Percentiles rank a stretch among this genome's conserved stretches.
Evolutionary conservation across 2,113 vertebrate species (phyloP).

Genomic region (Hippocampus comes): DNA sequence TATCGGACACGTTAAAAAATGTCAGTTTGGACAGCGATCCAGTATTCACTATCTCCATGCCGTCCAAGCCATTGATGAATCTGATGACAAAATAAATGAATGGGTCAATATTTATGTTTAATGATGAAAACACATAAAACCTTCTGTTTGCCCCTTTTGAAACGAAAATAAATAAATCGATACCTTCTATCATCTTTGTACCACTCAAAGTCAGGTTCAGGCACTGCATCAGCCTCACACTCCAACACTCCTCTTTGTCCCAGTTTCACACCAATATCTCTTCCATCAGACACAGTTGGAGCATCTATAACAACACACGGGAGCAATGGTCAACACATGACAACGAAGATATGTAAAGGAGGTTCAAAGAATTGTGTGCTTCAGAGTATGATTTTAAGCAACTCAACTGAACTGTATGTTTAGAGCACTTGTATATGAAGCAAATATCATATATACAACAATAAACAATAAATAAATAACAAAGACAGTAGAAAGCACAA

Average conservation of each 20-base stretch:
- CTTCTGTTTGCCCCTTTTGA: not conserved
- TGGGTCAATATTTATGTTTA: not conserved
- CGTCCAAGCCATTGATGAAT: slow-evolving; percentile 83
- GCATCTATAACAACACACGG: slow-evolving; percentile 73
- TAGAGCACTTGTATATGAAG: too few relatives aligned
- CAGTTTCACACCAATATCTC: slow-evolving; percentile 84
- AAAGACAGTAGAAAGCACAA: too few relatives aligned
- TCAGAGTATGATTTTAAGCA: not conserved
- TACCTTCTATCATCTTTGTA: slow-evolving; percentile 93
- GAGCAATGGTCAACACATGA: slow-evolving; percentile 7
- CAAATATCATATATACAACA: too few relatives aligned
- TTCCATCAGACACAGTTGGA: slow-evolving; percentile 85
- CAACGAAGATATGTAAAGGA: not conserved
- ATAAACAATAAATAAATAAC: too few relatives aligned
- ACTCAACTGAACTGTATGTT: not conserved
- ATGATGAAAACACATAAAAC: not conserved
- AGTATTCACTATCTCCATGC: slow-evolving; percentile 83
- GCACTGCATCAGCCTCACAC: slow-evolving; percentile 89
- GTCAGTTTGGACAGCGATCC: slow-evolving; percentile 86
- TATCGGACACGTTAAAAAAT: slow-evolving; percentile 92
- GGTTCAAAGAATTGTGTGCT: not conserved
- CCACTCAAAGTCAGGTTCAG: slow-evolving; percentile 91
- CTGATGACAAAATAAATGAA: slow-evolving; percentile 56
- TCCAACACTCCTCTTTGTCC: slow-evolving; percentile 87
- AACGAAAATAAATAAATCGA: not conserved